Evolutionary conservation across 2,888 invertebrate genomes (phyloP).

Genomic region (Troides aeacus): DNA sequence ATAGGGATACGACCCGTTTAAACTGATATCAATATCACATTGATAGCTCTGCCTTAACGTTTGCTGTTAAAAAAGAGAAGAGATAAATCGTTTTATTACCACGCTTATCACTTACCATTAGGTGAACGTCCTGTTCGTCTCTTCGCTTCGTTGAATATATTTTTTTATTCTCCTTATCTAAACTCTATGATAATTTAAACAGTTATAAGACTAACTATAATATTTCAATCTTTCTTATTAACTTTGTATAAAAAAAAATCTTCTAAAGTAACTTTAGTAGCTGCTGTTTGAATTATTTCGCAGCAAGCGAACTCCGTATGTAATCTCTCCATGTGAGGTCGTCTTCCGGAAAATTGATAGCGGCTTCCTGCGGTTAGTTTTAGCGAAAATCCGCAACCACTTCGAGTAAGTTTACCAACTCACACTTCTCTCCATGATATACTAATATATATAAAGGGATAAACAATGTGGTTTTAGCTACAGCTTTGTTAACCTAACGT

Average conservation of each 20-base stretch:
- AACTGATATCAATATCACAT: slow-evolving; percentile 44
- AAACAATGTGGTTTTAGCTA: slow-evolving; percentile 1
- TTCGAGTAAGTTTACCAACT: neutral
- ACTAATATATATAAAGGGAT: neutral
- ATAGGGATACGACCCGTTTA: slow-evolving; percentile 45
- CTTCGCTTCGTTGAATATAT: too few relatives aligned
- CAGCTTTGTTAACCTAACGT: neutral
- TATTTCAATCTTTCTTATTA: too few relatives aligned
- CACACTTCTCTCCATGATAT: neutral
- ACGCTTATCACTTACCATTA: too few relatives aligned
- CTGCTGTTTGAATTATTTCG: too few relatives aligned
- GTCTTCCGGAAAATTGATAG: slow-evolving; percentile 1
- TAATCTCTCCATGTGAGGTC: neutral
- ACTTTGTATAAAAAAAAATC: too few relatives aligned
- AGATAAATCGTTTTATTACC: too few relatives aligned
- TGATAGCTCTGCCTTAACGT: slow-evolving; percentile 38
- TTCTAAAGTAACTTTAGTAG: too few relatives aligned
- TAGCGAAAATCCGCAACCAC: neutral
- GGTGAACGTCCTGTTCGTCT: too few relatives aligned
- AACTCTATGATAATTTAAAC: too few relatives aligned
- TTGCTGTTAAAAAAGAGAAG: neutral
- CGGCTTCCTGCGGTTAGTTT: slow-evolving; percentile 6
- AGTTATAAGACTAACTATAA: too few relatives aligned
- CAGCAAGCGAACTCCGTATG: neutral
- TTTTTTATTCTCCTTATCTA: too few relatives aligned